Conservation (phyloP, 2,797 vertebrate genomes). For the Geotrypetes seraphini region DNA sequence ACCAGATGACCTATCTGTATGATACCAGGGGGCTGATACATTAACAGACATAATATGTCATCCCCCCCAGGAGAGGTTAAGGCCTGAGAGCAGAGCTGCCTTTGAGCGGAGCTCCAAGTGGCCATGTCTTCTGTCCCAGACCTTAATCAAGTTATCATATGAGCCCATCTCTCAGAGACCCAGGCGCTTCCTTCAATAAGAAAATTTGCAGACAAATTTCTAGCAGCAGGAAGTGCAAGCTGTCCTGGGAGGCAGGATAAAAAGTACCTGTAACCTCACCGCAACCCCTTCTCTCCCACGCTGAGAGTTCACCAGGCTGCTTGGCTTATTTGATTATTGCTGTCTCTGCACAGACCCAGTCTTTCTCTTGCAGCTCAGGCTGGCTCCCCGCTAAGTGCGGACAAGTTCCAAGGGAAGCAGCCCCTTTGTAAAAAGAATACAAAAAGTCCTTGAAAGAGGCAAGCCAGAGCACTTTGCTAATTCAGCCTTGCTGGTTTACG, state of each 20-base stretch:
- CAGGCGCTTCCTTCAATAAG: conserved; percentile 60
- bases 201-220: conserved; percentile 79
- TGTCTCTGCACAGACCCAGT: conserved; percentile 56
- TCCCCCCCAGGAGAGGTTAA: conserved; percentile 77
- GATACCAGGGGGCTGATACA: conserved; percentile 42
- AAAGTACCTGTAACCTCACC: conserved; percentile 77
- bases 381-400: conserved; percentile 45
- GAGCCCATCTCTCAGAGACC: conserved; percentile 62
- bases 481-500: too few relatives aligned
- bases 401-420: conserved; percentile 26
- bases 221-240: conserved; percentile 71
- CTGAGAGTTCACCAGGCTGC: conserved; percentile 60
- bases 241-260: conserved; percentile 65
- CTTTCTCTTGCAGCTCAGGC: conserved; percentile 40
- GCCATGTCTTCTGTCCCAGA: conserved; percentile 57
- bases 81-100: conserved; percentile 59
- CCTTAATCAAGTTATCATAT: conserved; percentile 84
- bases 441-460: too few relatives aligned
- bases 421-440: too few relatives aligned
- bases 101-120: conserved; percentile 51
- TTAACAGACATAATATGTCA: conserved; percentile 55
- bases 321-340: too few relatives aligned
- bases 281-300: conserved; percentile 53
- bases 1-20: conserved; percentile 41
- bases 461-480: too few relatives aligned